Evolutionary conservation across 2,888 invertebrate species (phyloP).

Genomic region (Acanthosepion esculentum): DNA sequence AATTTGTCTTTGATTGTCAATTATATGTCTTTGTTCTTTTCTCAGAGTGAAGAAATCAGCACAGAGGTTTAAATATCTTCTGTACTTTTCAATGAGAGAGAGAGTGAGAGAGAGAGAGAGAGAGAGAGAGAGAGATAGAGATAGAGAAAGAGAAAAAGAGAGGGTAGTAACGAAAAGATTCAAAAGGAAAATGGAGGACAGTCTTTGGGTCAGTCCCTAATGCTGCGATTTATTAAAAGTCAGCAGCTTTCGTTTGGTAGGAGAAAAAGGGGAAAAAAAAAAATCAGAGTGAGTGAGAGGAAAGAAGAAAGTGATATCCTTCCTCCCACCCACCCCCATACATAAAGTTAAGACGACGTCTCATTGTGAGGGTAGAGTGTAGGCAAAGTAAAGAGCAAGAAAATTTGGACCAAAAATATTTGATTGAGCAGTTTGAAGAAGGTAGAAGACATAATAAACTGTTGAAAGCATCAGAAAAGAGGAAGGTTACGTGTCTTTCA

Average conservation of each 20-base stretch:
- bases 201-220: neutral
- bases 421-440: constrained; percentile 15
- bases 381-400: neutral
- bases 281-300: neutral
- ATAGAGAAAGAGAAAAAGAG: neutral
- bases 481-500: neutral
- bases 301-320: neutral
- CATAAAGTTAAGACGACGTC: neutral
- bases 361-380: neutral
- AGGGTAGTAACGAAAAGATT: neutral
- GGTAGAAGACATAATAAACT: neutral
- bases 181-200: neutral
- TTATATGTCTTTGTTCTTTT: neutral
- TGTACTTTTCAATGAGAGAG: neutral
- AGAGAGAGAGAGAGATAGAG: neutral
- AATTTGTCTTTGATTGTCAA: neutral
- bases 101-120: neutral
- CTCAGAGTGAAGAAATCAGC: neutral
- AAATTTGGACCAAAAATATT: neutral
- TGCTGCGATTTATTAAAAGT: neutral
- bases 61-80: neutral
- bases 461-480: neutral
- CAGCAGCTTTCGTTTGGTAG: neutral
- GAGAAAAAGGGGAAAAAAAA: too few relatives aligned
- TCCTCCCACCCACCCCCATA: neutral